Evolutionary conservation across 2,797 vertebrate genomes (phyloP).

Genomic region (Sebastes nivosus): DNA sequence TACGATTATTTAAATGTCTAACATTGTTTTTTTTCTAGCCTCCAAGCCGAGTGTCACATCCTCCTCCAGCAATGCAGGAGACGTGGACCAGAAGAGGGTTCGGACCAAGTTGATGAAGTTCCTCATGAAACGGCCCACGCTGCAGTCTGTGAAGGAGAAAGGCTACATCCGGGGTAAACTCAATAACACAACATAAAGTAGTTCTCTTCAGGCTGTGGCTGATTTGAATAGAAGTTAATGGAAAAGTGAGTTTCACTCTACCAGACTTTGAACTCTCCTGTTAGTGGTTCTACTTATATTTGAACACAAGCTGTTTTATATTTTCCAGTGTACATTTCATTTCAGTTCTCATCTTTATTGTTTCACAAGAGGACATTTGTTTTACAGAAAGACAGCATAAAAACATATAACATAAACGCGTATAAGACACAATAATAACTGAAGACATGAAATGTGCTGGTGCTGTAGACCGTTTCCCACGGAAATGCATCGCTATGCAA

Average conservation of each 20-base stretch:
- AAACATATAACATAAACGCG: neutral
- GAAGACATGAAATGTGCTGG: neutral
- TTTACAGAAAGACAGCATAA: neutral
- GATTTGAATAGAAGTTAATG: slow-evolving; percentile 6
- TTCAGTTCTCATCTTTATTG: neutral
- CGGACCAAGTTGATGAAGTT: slow-evolving; percentile 92
- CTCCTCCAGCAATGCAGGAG: slow-evolving; percentile 56
- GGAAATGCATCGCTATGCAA: no score
- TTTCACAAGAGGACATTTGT: neutral
- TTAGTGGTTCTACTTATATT: neutral
- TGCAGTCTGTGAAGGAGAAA: slow-evolving; percentile 92
- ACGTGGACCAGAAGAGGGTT: slow-evolving; percentile 86
- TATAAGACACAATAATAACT: neutral
- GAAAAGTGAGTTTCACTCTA: neutral
- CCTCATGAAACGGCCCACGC: slow-evolving; percentile 89
- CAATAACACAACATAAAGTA: neutral
- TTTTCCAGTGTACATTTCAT: neutral
- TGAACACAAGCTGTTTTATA: neutral
- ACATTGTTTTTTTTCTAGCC: slow-evolving; percentile 12
- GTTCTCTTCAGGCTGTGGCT: neutral
- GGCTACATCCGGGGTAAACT: slow-evolving; percentile 88
- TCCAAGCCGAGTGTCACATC: slow-evolving; percentile 37
- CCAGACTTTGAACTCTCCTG: neutral
- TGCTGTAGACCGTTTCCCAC: neutral
- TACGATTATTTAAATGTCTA: neutral